phyloP scores from a whole-genome alignment of 2,113 vertebrate genomes.

The Tachysurus fulvidraco region DNA sequence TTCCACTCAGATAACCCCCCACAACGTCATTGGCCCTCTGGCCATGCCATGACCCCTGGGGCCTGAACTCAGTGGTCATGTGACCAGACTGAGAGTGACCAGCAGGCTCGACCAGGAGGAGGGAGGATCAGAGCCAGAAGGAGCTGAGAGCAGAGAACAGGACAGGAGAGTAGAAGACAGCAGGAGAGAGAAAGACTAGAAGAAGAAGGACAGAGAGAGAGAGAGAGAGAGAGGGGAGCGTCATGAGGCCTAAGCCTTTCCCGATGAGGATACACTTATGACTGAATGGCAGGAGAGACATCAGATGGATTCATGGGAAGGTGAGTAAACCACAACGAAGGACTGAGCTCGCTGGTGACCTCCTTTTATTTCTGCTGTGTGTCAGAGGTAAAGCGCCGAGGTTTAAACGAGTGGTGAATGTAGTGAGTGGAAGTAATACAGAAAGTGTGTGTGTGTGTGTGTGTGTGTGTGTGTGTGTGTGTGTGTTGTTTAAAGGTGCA shows the following conservation, averaged over 20 bases:
- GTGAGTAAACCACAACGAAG: constrained; percentile 76
- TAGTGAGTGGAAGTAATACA: not conserved
- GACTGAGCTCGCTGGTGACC: too few species aligned
- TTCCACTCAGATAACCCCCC: constrained; percentile 88
- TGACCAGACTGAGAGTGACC: constrained; percentile 91
- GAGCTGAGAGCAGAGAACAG: constrained; percentile 58
- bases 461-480: not conserved
- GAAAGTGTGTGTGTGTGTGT: not conserved
- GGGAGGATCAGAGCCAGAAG: constrained; percentile 75
- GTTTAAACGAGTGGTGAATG: not conserved
- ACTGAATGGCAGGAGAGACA: constrained; percentile 85
- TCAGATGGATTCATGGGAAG: constrained; percentile 96
- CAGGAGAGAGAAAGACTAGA: constrained; percentile 62
- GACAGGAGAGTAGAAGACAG: constrained; percentile 43
- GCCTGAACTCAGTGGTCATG: constrained; percentile 92
- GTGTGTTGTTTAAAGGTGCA: not conserved
- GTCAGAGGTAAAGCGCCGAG: not conserved
- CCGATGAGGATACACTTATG: constrained; percentile 72
- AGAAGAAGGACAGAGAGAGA: constrained; percentile 50
- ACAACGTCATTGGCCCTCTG: constrained; percentile 85
- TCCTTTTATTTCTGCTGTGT: too few species aligned
- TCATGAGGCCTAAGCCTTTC: constrained; percentile 77
- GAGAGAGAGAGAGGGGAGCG: constrained; percentile 55
- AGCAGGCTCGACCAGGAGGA: constrained; percentile 71
- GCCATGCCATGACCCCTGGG: constrained; percentile 85